Evolutionary conservation across 2,113 vertebrate species (phyloP).

Genomic region (Vidua macroura): DNA sequence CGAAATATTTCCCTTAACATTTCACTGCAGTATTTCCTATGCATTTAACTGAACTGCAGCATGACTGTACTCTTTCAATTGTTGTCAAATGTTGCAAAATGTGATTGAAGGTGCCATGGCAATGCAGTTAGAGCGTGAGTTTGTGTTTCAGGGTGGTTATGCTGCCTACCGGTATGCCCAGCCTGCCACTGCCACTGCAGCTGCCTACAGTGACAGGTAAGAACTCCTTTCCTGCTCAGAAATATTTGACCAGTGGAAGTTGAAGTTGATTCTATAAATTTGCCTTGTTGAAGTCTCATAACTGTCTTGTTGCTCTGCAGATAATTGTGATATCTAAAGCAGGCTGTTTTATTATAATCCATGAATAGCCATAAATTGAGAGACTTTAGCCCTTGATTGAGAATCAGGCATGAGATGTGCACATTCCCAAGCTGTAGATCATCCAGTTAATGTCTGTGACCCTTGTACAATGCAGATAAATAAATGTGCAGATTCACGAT

Average conservation of each 20-base stretch:
- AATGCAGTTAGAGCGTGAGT: constrained; percentile 42
- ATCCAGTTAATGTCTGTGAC: neutral
- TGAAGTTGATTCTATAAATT: constrained; percentile 1
- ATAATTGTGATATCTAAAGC: constrained; percentile 40
- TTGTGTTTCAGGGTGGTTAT: constrained; percentile 90
- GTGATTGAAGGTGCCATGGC: neutral
- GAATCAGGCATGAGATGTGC: constrained; percentile 14
- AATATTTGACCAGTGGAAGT: constrained; percentile 20
- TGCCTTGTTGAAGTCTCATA: constrained; percentile 68
- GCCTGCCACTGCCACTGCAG: constrained; percentile 92
- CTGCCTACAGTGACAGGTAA: constrained; percentile 99
- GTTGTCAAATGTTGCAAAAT: neutral
- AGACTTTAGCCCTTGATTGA: constrained; percentile 24
- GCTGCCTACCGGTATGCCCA: constrained; percentile 96
- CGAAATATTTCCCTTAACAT: neutral
- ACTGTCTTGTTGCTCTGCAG: constrained; percentile 62
- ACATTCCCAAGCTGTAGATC: constrained; percentile 19
- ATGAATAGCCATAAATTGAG: constrained; percentile 39
- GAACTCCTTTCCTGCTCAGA: constrained; percentile 27
- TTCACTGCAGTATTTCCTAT: neutral
- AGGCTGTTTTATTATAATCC: constrained; percentile 41
- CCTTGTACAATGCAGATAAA: constrained; percentile 5
- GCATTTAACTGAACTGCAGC: constrained; percentile 9
- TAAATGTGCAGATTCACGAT: constrained; percentile 1
- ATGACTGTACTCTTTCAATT: neutral